Evolutionary conservation across 2,888 invertebrate genomes (phyloP).

Genomic region (Pantelozetes paolii): DNA sequence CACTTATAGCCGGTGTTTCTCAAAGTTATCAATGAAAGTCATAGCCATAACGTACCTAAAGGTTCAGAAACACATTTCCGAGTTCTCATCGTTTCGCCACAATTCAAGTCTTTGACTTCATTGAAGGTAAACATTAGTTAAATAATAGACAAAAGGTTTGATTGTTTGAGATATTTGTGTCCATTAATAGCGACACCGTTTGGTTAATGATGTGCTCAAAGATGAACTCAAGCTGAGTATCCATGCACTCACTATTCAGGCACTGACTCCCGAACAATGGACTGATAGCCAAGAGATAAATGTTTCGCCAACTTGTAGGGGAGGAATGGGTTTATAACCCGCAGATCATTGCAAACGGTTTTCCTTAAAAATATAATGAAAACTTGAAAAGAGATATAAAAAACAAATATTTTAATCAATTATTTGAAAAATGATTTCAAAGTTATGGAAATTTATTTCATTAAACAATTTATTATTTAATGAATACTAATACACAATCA

Average conservation of each 20-base stretch:
- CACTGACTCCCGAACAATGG: constrained; percentile 40
- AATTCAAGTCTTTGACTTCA: constrained; percentile 32
- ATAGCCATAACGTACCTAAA: constrained; percentile 39
- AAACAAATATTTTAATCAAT: background rate
- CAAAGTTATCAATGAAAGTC: constrained; percentile 40
- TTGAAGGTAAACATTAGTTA: constrained; percentile 28
- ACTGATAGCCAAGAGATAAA: background rate
- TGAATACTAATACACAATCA: too few species aligned
- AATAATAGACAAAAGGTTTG: background rate
- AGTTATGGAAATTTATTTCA: background rate
- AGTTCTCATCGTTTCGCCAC: constrained; percentile 38
- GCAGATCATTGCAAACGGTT: too few species aligned
- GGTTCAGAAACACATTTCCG: constrained; percentile 42
- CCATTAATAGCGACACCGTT: constrained; percentile 39
- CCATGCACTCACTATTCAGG: constrained; percentile 41
- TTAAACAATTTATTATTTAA: too few species aligned
- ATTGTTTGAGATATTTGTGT: background rate
- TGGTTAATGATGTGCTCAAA: constrained; percentile 33
- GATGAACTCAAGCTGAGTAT: constrained; percentile 27
- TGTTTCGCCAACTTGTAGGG: constrained; percentile 38
- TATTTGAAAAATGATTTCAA: background rate
- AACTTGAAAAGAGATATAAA: too few species aligned
- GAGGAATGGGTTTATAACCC: constrained; percentile 38
- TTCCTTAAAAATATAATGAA: too few species aligned
- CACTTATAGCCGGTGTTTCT: constrained; percentile 27